These are phyloP conservation scores for Matsumyia berberina DNA, from an alignment of 2,888 invertebrate genomes.

Conservation along the genomic window DNA sequence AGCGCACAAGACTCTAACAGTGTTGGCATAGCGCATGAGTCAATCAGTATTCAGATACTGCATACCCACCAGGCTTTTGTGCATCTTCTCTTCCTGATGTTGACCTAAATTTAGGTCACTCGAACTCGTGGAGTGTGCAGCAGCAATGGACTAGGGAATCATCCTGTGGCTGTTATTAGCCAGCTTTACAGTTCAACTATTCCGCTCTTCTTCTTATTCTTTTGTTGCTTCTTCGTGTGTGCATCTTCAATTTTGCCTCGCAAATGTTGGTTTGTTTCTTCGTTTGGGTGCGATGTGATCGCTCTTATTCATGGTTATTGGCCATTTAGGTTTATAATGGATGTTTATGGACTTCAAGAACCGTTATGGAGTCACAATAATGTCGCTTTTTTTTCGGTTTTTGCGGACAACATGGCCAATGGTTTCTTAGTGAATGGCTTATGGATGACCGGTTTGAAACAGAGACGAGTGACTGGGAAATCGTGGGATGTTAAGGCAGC, in stretches of 20 bases:
- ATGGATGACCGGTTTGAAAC: neutral
- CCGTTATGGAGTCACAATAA: conserved; percentile 12
- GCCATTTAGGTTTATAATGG: conserved; percentile 19
- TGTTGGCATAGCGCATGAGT: conserved; percentile 53
- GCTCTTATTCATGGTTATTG: conserved; percentile 17
- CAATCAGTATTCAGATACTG: conserved; percentile 46
- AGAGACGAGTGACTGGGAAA: neutral
- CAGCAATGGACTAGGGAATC: conserved; percentile 45
- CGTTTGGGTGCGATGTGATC: neutral
- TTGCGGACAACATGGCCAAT: neutral
- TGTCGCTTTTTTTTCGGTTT: neutral
- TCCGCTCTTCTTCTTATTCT: conserved; percentile 8
- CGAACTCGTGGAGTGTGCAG: conserved; percentile 66
- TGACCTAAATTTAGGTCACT: conserved; percentile 83
- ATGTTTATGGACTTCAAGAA: conserved; percentile 17
- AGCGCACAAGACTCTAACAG: conserved; percentile 37
- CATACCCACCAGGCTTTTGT: conserved; percentile 18
- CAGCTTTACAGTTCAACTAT: conserved; percentile 18
- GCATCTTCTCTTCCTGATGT: conserved; percentile 79
- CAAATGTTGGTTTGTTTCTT: neutral
- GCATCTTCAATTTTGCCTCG: neutral
- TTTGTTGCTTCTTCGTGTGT: neutral
- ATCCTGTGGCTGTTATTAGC: conserved; percentile 52
- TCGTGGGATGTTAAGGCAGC: neutral
- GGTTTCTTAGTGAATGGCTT: neutral